Conservation (phyloP, 2,888 invertebrate genomes). For the Machimus rusticus region DNA sequence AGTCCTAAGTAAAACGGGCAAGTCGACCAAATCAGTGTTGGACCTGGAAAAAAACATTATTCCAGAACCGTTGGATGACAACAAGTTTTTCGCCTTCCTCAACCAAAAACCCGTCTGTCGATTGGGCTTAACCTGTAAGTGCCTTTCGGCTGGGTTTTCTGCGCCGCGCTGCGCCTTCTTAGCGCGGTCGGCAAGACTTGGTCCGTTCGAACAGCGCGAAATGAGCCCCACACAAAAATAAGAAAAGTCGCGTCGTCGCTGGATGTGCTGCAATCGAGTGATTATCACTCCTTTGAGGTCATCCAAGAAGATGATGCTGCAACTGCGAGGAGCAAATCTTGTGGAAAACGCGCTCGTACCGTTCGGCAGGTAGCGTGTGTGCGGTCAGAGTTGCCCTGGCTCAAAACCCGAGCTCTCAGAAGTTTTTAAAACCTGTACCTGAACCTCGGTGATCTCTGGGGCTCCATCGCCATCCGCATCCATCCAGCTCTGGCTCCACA, state of each 20-base stretch:
- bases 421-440: background rate
- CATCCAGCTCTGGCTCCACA: background rate
- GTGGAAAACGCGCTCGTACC: conserved; percentile 1
- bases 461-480: conserved; percentile 4
- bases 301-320: background rate
- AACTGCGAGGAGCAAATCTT: background rate
- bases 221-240: conserved; percentile 12
- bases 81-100: conserved; percentile 33
- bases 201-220: background rate
- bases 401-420: background rate
- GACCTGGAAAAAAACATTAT: background rate
- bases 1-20: conserved; percentile 9
- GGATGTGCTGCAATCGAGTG: conserved; percentile 7
- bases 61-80: conserved; percentile 31
- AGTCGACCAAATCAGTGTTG: conserved; percentile 1
- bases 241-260: background rate
- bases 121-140: background rate
- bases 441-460: conserved; percentile 1
- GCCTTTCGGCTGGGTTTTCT: background rate
- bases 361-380: background rate
- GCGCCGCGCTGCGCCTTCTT: background rate
- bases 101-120: background rate
- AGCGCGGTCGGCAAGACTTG: background rate
- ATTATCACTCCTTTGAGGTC: conserved; percentile 5
- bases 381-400: background rate